Conservation (phyloP, 1,140 invertebrate species). For the Saxidomus purpurata region DNA sequence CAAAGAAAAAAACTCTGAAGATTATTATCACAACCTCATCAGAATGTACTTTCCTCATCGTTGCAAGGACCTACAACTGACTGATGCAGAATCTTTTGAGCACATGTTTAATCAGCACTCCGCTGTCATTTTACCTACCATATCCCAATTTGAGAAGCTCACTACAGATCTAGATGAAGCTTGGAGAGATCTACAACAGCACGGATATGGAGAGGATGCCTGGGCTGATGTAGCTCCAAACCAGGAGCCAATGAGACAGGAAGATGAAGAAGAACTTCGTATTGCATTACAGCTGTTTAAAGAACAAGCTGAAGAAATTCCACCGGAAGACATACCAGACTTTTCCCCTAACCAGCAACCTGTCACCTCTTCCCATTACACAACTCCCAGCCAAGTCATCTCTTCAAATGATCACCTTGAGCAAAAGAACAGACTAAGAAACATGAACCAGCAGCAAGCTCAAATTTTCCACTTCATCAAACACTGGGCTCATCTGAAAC, state of each 20-base stretch:
- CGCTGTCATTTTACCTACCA: background rate
- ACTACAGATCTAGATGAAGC: constrained; percentile 12
- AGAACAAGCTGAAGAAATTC: background rate
- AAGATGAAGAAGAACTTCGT: background rate
- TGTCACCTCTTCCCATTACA: background rate
- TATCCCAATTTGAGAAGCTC: constrained; percentile 16
- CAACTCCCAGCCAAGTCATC: background rate
- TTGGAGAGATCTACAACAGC: background rate
- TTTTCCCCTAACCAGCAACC: background rate
- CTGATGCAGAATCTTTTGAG: background rate
- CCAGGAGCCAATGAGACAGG: background rate
- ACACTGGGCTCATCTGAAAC: background rate
- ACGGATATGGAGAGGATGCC: background rate
- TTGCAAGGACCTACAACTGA: background rate
- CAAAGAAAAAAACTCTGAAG: constrained; percentile 26
- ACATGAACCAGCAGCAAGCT: constrained; percentile 9
- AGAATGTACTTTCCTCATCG: constrained; percentile 22
- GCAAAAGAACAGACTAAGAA: constrained; percentile 23
- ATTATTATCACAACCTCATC: constrained; percentile 15
- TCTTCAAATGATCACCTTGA: background rate
- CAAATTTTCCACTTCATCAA: constrained; percentile 16
- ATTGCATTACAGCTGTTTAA: constrained; percentile 4
- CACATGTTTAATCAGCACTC: background rate
- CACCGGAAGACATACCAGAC: constrained; percentile 3
- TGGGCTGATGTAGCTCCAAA: constrained; percentile 24